Percentiles rank a stretch among this genome's conserved stretches.
Evolutionary conservation across 2,113 vertebrate genomes (phyloP).

Genomic region (Paraplagusia blochii): DNA sequence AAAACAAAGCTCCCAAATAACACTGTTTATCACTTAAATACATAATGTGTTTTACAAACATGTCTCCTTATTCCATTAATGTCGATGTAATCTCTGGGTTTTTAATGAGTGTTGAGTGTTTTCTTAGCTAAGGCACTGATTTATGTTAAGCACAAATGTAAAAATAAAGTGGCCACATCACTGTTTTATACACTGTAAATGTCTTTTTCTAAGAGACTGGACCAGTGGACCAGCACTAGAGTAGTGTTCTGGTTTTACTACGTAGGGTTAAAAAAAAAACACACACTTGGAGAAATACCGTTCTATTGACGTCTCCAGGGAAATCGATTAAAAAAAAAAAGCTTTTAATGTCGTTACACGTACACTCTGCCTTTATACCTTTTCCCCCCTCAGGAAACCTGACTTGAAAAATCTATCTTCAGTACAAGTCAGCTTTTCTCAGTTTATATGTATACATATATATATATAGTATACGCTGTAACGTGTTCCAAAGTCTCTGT

Average conservation of each 20-base stretch:
- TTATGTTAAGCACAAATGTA: slow-evolving; percentile 27
- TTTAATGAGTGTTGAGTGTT: slow-evolving; percentile 11
- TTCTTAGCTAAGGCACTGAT: slow-evolving; percentile 49
- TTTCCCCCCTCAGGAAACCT: slow-evolving; percentile 2
- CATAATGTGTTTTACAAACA: slow-evolving; percentile 38
- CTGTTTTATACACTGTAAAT: slow-evolving; percentile 6
- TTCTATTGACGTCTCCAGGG: not conserved
- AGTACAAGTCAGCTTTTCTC: slow-evolving; percentile 21
- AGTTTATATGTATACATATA: slow-evolving; percentile 42
- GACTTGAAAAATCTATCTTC: slow-evolving; percentile 11
- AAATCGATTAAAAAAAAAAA: slow-evolving; percentile 16
- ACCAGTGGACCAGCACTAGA: slow-evolving; percentile 16
- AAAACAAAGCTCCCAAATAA: slow-evolving; percentile 58
- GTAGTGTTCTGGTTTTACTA: slow-evolving; percentile 23
- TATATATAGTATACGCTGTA: slow-evolving; percentile 40
- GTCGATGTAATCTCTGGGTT: slow-evolving; percentile 33
- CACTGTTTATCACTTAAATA: slow-evolving; percentile 69
- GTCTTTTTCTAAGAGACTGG: not conserved
- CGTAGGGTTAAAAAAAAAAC: slow-evolving; percentile 18
- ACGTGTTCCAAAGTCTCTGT: slow-evolving; percentile 27
- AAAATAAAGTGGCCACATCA: slow-evolving; percentile 33
- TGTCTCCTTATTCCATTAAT: slow-evolving; percentile 28
- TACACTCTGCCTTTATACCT: not conserved
- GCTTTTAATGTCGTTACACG: slow-evolving; percentile 8
- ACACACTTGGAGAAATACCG: not conserved